Base-by-base conservation (phyloP, 2,888 invertebrate species). In the Carterocephalus palaemon region DNA sequence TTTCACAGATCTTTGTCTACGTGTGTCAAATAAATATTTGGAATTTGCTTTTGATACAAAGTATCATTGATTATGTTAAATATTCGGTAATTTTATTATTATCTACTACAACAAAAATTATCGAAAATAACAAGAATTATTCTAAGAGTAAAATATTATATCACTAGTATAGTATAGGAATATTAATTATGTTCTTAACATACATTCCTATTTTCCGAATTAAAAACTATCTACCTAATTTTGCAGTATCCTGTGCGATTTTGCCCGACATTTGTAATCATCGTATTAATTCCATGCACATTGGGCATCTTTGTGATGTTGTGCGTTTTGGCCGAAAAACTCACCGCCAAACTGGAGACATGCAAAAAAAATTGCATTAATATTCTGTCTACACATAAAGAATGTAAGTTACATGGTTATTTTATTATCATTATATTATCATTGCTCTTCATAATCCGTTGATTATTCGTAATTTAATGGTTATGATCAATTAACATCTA, bases 1-100 rank as follows among this genome's bases (percentile, higher is more conserved):
- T 10, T 51, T 52, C 39, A 45, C 64, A 80, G 80, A 65, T 79
- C 40, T 68, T 79, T 15, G 59, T 57, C 20, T 72, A 65, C 43
- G 56, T 65, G 3, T 65, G 60, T 24, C 67, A 71, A 59, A 52
- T 64, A 40, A 52, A 76, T 40, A 37, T 56, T 4, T 72, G 70
- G 64, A 64, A 62, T 48, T 59, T 80, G 36, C 48, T 68, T 29
- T 49, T 63, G 2, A 64, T 79, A 48, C 66, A 76, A 56, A 69
- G 63, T 33, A 31, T 75, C 3, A 65, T 77, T 3, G 57, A 56
- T 13, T 62, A 63, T 16, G 51, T 72, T 7, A 73, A 73, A 56
- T 56, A 62, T 9, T 64, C 70, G 67, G 77, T 75, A 58, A 45
- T 43, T 47, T 8, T 23, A 24, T n/a, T 7, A n/a, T n/a, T n/a